Conservation (phyloP, 2,888 invertebrate genomes). For the Drosophila percnosoma region DNA sequence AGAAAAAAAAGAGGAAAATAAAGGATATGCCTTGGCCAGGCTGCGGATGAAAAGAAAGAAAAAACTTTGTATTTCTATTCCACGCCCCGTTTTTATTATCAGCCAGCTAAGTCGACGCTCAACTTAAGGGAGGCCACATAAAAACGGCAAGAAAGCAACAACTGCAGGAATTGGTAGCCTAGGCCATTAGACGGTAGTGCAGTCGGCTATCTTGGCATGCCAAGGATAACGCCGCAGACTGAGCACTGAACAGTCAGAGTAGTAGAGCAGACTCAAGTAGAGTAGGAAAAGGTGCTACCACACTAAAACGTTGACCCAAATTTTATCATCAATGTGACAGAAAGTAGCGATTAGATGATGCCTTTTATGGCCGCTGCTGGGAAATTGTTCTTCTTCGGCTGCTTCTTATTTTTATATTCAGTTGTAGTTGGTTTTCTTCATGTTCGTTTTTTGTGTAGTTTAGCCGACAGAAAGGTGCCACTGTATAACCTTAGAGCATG, state of each 20-base stretch:
- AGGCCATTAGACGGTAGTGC: slow-evolving; percentile 75
- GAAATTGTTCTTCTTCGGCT: slow-evolving; percentile 23
- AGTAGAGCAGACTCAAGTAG: background rate
- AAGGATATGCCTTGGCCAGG: slow-evolving; percentile 63
- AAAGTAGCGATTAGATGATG: slow-evolving; percentile 81
- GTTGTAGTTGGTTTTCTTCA: slow-evolving; percentile 8
- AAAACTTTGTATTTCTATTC: slow-evolving; percentile 68
- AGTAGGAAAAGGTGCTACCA: slow-evolving; percentile 60
- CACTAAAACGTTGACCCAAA: slow-evolving; percentile 80
- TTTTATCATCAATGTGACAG: slow-evolving; percentile 82
- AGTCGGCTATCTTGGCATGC: slow-evolving; percentile 59
- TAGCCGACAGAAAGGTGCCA: slow-evolving; percentile 69
- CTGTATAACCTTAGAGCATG: slow-evolving; percentile 44
- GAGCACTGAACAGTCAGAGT: background rate
- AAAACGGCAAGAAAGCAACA: slow-evolving; percentile 49
- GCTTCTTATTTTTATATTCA: slow-evolving; percentile 34
- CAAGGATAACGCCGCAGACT: slow-evolving; percentile 54
- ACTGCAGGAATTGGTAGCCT: slow-evolving; percentile 60
- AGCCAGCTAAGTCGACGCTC: slow-evolving; percentile 53
- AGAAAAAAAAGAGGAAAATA: slow-evolving; percentile 10
- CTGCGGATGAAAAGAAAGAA: slow-evolving; percentile 33
- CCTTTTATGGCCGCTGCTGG: slow-evolving; percentile 70
- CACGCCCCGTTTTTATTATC: slow-evolving; percentile 76
- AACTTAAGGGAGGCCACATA: slow-evolving; percentile 72
- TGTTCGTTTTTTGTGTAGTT: slow-evolving; percentile 21